These are phyloP conservation scores for Cuculus canorus DNA, from an alignment of 2,797 vertebrate species.

Conservation along the genomic window DNA sequence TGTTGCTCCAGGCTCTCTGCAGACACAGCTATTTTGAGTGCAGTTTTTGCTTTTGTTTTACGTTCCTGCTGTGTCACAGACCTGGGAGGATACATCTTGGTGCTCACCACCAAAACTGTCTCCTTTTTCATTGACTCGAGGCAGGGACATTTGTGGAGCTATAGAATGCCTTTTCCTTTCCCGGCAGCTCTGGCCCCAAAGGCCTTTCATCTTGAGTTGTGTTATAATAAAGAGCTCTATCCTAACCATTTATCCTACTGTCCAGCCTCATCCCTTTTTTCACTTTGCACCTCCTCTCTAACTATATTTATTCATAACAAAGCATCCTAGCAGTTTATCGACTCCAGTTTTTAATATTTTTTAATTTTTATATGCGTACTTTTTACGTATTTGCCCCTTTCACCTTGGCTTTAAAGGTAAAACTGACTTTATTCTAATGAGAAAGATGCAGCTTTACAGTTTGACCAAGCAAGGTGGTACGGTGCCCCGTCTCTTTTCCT, in stretches of 20 bases:
- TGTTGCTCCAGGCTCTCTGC: not conserved
- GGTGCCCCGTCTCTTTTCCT: not conserved
- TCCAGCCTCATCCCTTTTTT: not conserved
- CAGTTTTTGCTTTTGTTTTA: not conserved
- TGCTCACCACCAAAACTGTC: not conserved
- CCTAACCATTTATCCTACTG: not conserved
- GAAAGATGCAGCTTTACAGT: not conserved
- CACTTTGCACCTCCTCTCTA: not conserved
- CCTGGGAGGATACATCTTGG: not conserved
- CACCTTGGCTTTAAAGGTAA: not conserved
- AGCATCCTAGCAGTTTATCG: not conserved
- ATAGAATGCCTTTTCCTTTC: not conserved
- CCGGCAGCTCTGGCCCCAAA: not conserved
- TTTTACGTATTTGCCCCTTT: not conserved
- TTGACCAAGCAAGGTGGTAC: not conserved
- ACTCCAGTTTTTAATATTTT: not conserved
- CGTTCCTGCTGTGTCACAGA: not conserved
- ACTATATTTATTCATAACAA: not conserved
- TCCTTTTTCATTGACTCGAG: not conserved
- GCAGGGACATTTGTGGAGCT: not conserved
- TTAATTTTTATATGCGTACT: not conserved
- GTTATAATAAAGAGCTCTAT: not conserved
- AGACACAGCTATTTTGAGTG: not conserved
- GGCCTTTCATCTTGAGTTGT: not conserved
- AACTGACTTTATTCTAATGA: not conserved